phyloP scores from a whole-genome alignment of 2,797 vertebrate species.

The Perodicticus potto region DNA sequence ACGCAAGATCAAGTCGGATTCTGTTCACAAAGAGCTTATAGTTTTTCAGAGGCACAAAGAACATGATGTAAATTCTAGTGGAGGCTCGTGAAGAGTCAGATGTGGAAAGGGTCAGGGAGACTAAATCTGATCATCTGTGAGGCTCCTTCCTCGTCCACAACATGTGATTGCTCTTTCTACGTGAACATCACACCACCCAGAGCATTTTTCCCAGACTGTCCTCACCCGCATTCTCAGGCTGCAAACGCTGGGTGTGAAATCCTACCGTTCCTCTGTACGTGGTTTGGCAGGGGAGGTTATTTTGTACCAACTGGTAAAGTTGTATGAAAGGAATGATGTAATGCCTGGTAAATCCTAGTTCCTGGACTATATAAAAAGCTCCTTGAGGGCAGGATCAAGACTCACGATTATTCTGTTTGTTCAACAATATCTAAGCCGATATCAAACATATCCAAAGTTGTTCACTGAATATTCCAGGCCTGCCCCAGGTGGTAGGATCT shows the following conservation, averaged over 20 bases:
- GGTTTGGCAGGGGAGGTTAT: not conserved
- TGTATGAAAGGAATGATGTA: not conserved
- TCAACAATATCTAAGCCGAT: not conserved
- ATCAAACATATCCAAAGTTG: not conserved
- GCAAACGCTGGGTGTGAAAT: not conserved
- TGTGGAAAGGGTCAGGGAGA: not conserved
- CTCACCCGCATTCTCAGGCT: not conserved
- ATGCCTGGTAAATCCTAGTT: not conserved
- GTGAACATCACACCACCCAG: not conserved
- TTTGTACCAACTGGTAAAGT: not conserved
- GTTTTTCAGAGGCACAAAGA: not conserved
- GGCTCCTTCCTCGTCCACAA: not conserved
- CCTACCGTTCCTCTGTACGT: not conserved
- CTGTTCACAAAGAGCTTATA: conserved; percentile 19
- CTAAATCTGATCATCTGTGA: not conserved
- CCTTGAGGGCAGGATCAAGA: not conserved
- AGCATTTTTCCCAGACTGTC: not conserved
- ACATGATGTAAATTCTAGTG: not conserved
- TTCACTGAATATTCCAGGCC: not conserved
- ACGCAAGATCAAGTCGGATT: conserved; percentile 59
- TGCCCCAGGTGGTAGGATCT: not conserved
- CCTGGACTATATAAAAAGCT: not conserved
- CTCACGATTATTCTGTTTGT: not conserved
- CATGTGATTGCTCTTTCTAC: not conserved
- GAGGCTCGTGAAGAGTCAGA: not conserved